These are phyloP conservation scores for Muschampia plurimacula DNA, from an alignment of 2,888 invertebrate genomes.

Conservation along the genomic window DNA sequence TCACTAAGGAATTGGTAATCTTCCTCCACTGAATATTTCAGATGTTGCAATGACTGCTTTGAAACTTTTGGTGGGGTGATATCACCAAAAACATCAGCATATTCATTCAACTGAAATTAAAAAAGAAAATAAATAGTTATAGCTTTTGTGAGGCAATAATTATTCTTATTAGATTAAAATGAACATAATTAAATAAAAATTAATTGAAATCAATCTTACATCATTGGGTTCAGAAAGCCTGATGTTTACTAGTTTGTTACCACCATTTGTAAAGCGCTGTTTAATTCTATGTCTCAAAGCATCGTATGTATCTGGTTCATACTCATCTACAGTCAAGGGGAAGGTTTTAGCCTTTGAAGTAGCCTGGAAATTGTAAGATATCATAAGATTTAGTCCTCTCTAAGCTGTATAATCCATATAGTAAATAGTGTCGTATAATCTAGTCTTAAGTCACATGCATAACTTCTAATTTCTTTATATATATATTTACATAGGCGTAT, in stretches of 20 bases:
- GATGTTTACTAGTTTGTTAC: conserved; percentile 87
- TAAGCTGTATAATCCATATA: too few relatives aligned
- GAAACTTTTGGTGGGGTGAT: conserved; percentile 59
- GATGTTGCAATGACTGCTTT: conserved; percentile 61
- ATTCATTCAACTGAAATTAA: conserved; percentile 66
- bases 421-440: not conserved
- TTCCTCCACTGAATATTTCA: conserved; percentile 80
- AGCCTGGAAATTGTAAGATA: conserved; percentile 54
- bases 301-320: conserved; percentile 87
- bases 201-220: conserved; percentile 69
- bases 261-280: conserved; percentile 86
- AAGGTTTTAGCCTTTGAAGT: conserved; percentile 81
- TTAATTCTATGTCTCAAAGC: conserved; percentile 85
- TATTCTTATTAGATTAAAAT: not conserved
- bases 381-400: not conserved
- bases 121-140: not conserved
- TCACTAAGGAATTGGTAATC: conserved; percentile 88
- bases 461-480: not conserved
- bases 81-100: conserved; percentile 68
- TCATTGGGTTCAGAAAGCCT: conserved; percentile 87
- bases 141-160: not conserved
- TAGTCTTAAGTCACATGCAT: not conserved
- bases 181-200: not conserved
- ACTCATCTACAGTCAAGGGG: conserved; percentile 86
- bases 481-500: conserved; percentile 77